Evolutionary conservation across 35 echinoderm and acorn worm genomes (phyloP).

Genomic region (Lytechinus pictus): DNA sequence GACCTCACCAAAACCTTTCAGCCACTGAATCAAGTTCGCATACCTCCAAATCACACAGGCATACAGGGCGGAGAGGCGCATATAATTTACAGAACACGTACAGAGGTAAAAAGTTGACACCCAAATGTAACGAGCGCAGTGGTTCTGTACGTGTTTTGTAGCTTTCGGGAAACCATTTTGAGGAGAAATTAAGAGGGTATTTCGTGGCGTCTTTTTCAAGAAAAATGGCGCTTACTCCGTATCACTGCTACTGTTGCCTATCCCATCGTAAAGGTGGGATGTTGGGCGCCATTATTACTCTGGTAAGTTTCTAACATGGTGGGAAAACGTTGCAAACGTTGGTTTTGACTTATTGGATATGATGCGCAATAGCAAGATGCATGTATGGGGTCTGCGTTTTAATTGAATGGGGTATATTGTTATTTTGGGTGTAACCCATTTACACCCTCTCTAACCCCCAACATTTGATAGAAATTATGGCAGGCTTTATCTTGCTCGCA

Average conservation of each 20-base stretch:
- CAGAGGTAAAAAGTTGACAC: background rate
- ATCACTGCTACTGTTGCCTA: conserved; percentile 69
- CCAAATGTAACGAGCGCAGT: background rate
- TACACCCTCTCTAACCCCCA: background rate
- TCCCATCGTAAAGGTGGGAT: conserved; percentile 49
- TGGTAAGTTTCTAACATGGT: conserved; percentile 51
- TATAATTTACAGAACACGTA: background rate
- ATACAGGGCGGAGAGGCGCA: conserved; percentile 2
- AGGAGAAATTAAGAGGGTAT: background rate
- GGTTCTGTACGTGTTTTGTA: background rate
- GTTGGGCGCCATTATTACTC: conserved; percentile 53
- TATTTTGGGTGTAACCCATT: background rate
- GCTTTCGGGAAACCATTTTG: background rate
- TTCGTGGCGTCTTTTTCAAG: background rate
- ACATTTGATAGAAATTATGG: too few relatives aligned
- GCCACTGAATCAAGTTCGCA: background rate
- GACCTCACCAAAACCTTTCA: conserved; percentile 39
- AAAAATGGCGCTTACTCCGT: conserved; percentile 56
- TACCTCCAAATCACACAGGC: background rate
- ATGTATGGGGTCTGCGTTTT: background rate
- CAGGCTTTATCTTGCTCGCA: too few relatives aligned
- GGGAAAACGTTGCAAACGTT: background rate
- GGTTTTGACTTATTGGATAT: background rate
- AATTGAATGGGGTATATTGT: background rate
- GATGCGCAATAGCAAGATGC: background rate